Evolutionary conservation across 2,888 invertebrate genomes (phyloP).

Genomic region (Agonopterix subpropinquella): DNA sequence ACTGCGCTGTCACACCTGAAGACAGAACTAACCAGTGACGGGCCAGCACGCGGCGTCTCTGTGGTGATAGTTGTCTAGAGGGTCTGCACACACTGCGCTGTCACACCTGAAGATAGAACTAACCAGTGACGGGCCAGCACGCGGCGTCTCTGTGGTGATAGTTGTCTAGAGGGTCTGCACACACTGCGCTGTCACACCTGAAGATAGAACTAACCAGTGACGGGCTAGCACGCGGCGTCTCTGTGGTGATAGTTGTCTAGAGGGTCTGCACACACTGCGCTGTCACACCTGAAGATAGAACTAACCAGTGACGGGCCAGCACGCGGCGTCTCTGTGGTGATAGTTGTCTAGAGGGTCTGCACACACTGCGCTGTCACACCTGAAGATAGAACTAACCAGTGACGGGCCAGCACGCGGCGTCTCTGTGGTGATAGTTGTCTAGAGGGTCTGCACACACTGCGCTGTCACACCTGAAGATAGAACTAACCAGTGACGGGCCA

Average conservation of each 20-base stretch:
- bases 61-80: conserved; percentile 28
- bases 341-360: conserved; percentile 10
- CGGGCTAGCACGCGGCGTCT: conserved; percentile 46
- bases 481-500: conserved; percentile 45
- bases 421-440: conserved; percentile 32
- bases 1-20: conserved; percentile 33
- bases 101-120: conserved; percentile 5
- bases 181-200: conserved; percentile 38
- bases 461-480: neutral
- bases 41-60: conserved; percentile 50
- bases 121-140: conserved; percentile 52
- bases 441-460: no score
- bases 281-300: neutral
- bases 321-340: conserved; percentile 42
- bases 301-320: conserved; percentile 50
- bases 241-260: conserved; percentile 31
- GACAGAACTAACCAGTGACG: conserved; percentile 30
- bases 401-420: conserved; percentile 44
- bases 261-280: no score
- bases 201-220: conserved; percentile 30
- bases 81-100: no score
- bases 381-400: conserved; percentile 30
- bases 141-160: conserved; percentile 39
- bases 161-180: conserved; percentile 5
- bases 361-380: conserved; percentile 38